Evolutionary conservation across 2,888 invertebrate genomes (phyloP).

Genomic region (Caenorhabditis imperialis): DNA sequence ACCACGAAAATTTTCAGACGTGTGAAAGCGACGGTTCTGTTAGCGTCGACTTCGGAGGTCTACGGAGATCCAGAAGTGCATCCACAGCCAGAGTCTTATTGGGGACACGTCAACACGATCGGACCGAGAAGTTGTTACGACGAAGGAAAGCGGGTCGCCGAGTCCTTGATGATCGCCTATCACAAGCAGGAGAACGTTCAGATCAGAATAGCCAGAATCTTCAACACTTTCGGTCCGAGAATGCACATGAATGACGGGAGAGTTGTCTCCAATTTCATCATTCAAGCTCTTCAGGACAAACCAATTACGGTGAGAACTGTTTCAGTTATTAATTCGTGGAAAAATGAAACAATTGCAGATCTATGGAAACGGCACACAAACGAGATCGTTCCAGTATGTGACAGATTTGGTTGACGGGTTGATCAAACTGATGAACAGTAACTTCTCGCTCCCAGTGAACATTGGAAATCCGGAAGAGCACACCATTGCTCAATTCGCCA

Average conservation of each 20-base stretch:
- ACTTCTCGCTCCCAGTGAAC: constrained; percentile 93
- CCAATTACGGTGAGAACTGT: constrained; percentile 86
- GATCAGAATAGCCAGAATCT: constrained; percentile 96
- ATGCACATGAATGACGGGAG: constrained; percentile 99
- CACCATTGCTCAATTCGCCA: constrained; percentile 86
- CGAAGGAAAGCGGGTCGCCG: constrained; percentile 98
- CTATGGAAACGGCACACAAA: constrained; percentile 82
- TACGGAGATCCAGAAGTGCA: constrained; percentile 97
- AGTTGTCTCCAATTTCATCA: constrained; percentile 97
- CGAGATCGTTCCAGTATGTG: constrained; percentile 97
- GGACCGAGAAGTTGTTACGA: constrained; percentile 92
- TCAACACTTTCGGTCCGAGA: constrained; percentile 97
- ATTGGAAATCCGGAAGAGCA: constrained; percentile 98
- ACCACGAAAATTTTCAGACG: constrained; percentile 60
- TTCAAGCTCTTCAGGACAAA: constrained; percentile 94
- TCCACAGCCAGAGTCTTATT: constrained; percentile 93
- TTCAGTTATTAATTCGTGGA: background rate
- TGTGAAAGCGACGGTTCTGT: constrained; percentile 79
- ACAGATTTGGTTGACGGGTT: constrained; percentile 96
- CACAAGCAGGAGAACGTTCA: constrained; percentile 95
- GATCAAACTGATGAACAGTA: constrained; percentile 90
- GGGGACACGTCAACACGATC: constrained; percentile 99
- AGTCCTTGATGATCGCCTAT: constrained; percentile 95
- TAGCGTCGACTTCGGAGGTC: constrained; percentile 98
- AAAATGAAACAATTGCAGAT: constrained; percentile 78